Base-by-base conservation (phyloP, 2,113 vertebrate species). In the Brachypodius melanocephalos region DNA sequence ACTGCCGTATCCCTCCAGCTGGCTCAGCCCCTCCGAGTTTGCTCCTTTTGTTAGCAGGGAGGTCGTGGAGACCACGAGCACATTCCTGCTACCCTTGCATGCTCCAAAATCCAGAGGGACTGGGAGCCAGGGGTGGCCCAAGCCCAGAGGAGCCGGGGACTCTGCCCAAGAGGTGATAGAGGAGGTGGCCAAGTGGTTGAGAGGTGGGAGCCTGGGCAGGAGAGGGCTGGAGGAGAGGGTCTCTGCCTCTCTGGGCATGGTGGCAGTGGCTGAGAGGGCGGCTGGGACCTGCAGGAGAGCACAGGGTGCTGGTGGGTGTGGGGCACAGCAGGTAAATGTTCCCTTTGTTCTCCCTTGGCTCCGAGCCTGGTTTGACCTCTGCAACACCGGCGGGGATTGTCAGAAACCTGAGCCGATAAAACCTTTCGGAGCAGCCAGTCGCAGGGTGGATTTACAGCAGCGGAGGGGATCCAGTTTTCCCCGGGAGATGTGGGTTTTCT, bases 1-100 rank as follows among this genome's bases (percentile, higher is more conserved):
- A 88, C 95, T 94, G 96, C 94, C 97, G 75, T 92, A 75, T 85
- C 90, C 79, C 89, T 95, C 95, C 96, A 97, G 96, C 93, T 97
- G 96, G 94, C 93, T 94, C 91, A 85, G 88, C 95, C 88, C 80
- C 75, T 84, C 74, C 5, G 42, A 76, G 82, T 89, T 95, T 95
- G 93, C 90, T 91, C 95, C 89, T 94, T 95, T 93, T 95, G 81
- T 95, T 95, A 94, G 79, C 92, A 36, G 88, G 69, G 89, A 90
- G 17, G n/a, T 49, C 5, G 0, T 19, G 42, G 59, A 62, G 81
- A 49, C 71, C 25, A 12, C 1, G 2, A 73, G 68, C 75, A 29
- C 5, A 1, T 78, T 90, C 84, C 87, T 84, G 85, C 76, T 61
- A 2, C 45, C 62, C 59, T 79, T 5, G 1, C 0, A 0, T 5